Base-by-base conservation (phyloP, 1,140 invertebrate species). In the Temnothorax longispinosus region DNA sequence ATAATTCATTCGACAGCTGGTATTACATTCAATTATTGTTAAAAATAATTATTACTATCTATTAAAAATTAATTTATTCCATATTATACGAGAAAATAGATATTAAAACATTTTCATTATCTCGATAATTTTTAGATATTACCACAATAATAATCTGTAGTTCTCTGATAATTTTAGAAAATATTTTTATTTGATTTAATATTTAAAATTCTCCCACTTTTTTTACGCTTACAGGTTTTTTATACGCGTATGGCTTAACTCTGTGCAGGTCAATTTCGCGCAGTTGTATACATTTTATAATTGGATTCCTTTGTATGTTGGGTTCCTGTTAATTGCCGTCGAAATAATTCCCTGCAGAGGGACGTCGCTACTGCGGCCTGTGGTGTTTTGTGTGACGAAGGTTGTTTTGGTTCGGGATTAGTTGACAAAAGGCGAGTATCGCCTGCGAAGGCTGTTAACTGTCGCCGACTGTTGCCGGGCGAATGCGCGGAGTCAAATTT, bases 401-500 rank as follows among this genome's bases (percentile, higher is more conserved):
- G 69, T 74, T 84, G 69, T 75, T 82, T 32, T 56, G 67, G 80
- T 35, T 60, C 56, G 18, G 80, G 54, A 84, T 84, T 84, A 84
- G 80, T 84, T 84, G 69, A 84, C 69, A 75, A 84, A 84, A 84
- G 80, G 54, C 80, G 54, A 84, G 54, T 84, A 84, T 84, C 80
- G 67, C 50, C 47, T n/a, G 62, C 41, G 52, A 82, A 74, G 65
- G 56, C 15, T 21, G 84, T 89, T 89, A 89, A 87, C 86, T 89
- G 84, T 81, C 58, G 35, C 58, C 41, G 80, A 35, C 7, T 50
- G 72, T 54, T 82, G 58, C 75, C 74, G 64, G 64, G 89, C 64
- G 88, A 76, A 71, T 71, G 69, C 54, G 60, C 75, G 54, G 58
- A 81, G 82, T 90, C 87, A 90, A 91, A 88, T 89, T 86, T 91